Conservation (phyloP, 2,113 vertebrate genomes). For the Gadus chalcogrammus region DNA sequence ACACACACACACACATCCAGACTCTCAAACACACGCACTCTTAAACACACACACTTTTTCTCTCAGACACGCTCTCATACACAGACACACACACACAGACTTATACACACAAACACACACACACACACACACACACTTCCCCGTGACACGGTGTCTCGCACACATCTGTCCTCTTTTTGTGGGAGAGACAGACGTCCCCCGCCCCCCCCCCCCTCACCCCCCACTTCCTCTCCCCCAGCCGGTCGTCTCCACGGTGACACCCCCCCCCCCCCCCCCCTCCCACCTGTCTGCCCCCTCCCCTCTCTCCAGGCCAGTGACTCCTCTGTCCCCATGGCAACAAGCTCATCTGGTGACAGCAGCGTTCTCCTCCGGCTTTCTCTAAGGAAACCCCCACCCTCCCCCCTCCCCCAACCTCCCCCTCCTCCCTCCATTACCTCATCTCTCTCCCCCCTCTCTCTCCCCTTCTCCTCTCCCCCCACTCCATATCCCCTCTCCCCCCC, state of each 20-base stretch:
- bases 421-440: conserved; percentile 44
- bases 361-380: conserved; percentile 46
- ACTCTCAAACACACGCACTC: no score
- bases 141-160: neutral
- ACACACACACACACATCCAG: no score
- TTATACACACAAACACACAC: no score
- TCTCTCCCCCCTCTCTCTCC: no score
- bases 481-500: no score
- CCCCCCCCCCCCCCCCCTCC: conserved; percentile 24
- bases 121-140: no score
- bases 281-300: conserved; percentile 64
- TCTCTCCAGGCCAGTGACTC: conserved; percentile 67
- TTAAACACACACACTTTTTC: no score
- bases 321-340: conserved; percentile 77
- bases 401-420: conserved; percentile 47
- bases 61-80: no score
- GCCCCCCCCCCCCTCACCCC: conserved; percentile 18
- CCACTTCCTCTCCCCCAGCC: conserved; percentile 6
- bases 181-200: conserved; percentile 46
- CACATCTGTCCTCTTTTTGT: conserved; percentile 24
- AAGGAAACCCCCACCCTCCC: conserved; percentile 10
- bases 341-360: conserved; percentile 67
- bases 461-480: no score
- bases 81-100: no score
- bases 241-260: conserved; percentile 42